A percentile compares a stretch with the other conserved stretches of the same genome.
Conservation (phyloP, 1,140 invertebrate genomes). For the Cydia pomonella region DNA sequence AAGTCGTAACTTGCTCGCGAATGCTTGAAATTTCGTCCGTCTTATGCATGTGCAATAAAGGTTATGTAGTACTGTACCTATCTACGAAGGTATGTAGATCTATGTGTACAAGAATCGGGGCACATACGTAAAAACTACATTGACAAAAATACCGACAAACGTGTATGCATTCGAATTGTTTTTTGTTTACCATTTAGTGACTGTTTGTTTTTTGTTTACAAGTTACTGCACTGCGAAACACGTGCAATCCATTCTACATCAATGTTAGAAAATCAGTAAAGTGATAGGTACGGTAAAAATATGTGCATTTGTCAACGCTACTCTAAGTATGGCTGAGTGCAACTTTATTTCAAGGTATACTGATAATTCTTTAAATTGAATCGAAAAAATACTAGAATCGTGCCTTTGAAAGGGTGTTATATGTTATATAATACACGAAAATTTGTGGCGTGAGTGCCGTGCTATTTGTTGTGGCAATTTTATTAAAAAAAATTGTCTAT, state of each 20-base stretch:
- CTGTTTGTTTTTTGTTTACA: background rate
- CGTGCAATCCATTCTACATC: background rate
- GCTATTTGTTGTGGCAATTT: too few species aligned
- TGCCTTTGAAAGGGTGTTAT: too few species aligned
- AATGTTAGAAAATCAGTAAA: background rate
- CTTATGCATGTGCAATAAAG: background rate
- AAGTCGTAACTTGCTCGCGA: slow-evolving; percentile 2
- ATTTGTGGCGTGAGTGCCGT: too few species aligned
- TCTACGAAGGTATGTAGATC: too few species aligned
- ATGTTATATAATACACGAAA: too few species aligned
- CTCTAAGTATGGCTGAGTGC: background rate
- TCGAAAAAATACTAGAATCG: too few species aligned
- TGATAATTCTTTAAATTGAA: too few species aligned
- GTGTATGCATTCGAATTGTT: background rate
- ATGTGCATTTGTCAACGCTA: background rate
- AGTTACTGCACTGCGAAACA: background rate
- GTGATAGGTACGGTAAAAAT: background rate
- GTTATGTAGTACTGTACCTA: too few species aligned
- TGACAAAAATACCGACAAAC: background rate
- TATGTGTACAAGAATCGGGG: too few species aligned
- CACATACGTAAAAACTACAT: background rate
- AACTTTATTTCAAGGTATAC: background rate
- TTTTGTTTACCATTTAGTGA: slow-evolving; percentile 1
- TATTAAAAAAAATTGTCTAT: too few species aligned
- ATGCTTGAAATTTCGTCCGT: background rate